Base-by-base conservation (phyloP, 2,888 invertebrate species). In the Lacanobia wlatinum region DNA sequence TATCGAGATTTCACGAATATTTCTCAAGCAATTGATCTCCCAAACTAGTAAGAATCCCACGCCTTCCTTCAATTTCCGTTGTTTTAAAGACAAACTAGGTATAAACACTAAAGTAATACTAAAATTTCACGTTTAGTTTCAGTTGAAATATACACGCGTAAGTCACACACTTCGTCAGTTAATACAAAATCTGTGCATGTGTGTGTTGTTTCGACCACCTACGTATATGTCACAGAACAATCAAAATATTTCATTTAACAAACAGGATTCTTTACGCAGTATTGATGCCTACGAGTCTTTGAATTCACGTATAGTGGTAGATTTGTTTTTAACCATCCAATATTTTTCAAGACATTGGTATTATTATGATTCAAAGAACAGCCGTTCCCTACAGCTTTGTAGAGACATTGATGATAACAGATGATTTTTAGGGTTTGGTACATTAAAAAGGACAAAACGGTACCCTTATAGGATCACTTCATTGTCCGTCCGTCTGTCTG, bases 111-210 rank as follows among this genome's bases (percentile, higher is more conserved):
- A 68, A 53, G 80, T 79, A 78, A 82, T 83, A 80, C 76, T 81
- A 81, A 83, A 80, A 76, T 65, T 80, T 80, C 70, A 72, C 84
- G 80, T 88, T 90, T 90, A 84, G 89, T 88, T 88, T 85, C 90
- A 90, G 87, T 80, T 88, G 89, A 89, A 83, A 83, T 85, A 78
- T 90, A 90, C 90, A 91, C 91, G 90, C 85, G 90, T 84, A 58
- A 70, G 71, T 52, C 70, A 73, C 73, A 75, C 78, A 78, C 77
- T 52, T 60, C 60, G 34, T 38, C 18, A 50, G 38, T 69, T 65
- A 14, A 59, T 78, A 76, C 65, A 69, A 73, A 70, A 60, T 48
- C 16, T 61, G 12, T 43, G 55, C 48, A 62, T 66, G 78, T 84
- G 81, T 86, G 80, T 38, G 77, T 73, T 68, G 63, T 56, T 66